Percentiles rank a stretch among this genome's conserved stretches.
Conservation (phyloP, 2,113 vertebrate genomes). For the Rhinoderma darwinii region DNA sequence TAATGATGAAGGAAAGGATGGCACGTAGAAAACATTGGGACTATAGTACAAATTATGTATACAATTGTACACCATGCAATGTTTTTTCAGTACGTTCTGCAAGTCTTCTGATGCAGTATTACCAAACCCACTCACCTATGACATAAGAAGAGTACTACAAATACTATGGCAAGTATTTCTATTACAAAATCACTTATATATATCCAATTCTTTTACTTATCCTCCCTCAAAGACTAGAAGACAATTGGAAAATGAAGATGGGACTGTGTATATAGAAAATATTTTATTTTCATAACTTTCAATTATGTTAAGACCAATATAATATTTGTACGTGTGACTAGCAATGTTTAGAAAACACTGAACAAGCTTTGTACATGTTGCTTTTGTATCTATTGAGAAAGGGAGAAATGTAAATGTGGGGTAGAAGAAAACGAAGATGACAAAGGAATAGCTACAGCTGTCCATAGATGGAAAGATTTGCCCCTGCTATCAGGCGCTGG, state of each 20-base stretch:
- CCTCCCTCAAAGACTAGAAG: too few relatives aligned
- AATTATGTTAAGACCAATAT: neutral
- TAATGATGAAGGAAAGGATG: neutral
- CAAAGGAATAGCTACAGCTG: too few relatives aligned
- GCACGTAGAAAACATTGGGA: neutral
- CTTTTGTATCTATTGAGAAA: neutral
- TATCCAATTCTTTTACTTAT: neutral
- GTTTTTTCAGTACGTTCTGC: neutral
- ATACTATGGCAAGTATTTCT: neutral
- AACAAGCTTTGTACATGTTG: neutral
- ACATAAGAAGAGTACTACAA: neutral
- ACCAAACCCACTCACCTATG: neutral
- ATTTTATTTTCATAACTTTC: neutral
- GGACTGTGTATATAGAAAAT: slow-evolving; percentile 5
- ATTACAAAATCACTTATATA: neutral
- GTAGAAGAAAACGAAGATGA: neutral
- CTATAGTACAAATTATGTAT: neutral
- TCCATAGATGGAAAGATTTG: too few relatives aligned
- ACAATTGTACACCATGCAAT: neutral
- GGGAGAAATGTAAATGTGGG: neutral
- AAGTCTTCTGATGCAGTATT: neutral
- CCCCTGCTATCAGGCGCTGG: too few relatives aligned
- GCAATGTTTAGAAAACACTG: neutral
- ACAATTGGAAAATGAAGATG: neutral
- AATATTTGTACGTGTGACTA: neutral